These are phyloP conservation scores for Yponomeuta plumbellus DNA, from an alignment of 2,888 invertebrate species.

Conservation along the genomic window DNA sequence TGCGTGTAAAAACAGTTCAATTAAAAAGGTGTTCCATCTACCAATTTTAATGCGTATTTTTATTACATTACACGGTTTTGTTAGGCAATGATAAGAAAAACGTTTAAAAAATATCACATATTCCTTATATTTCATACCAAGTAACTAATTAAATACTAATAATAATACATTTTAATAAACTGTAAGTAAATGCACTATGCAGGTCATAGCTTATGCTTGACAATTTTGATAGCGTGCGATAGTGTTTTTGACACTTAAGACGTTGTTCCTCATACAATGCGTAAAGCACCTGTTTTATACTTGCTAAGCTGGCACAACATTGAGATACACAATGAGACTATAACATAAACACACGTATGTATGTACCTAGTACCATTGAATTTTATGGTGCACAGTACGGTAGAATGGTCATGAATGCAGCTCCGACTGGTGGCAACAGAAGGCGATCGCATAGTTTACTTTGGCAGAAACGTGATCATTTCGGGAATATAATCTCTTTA, in stretches of 20 bases:
- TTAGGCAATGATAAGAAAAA: constrained; percentile 49
- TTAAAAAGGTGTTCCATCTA: background rate
- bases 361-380: too few relatives aligned
- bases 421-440: too few relatives aligned
- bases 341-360: background rate
- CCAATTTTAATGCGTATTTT: background rate
- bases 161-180: constrained; percentile 16
- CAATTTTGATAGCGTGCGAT: too few relatives aligned
- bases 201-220: too few relatives aligned
- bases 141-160: constrained; percentile 29
- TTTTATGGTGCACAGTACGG: too few relatives aligned
- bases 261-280: background rate
- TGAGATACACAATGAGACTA: background rate
- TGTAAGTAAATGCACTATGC: constrained; percentile 14
- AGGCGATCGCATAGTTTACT: too few relatives aligned
- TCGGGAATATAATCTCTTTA: too few relatives aligned
- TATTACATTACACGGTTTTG: constrained; percentile 38
- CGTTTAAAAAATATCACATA: constrained; percentile 58
- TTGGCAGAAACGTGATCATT: too few relatives aligned
- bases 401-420: too few relatives aligned
- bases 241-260: background rate
- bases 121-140: constrained; percentile 52
- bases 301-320: background rate
- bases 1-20: background rate
- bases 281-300: background rate